Conservation (phyloP, 2,797 vertebrate genomes). For the Steatocranus sp. region DNA sequence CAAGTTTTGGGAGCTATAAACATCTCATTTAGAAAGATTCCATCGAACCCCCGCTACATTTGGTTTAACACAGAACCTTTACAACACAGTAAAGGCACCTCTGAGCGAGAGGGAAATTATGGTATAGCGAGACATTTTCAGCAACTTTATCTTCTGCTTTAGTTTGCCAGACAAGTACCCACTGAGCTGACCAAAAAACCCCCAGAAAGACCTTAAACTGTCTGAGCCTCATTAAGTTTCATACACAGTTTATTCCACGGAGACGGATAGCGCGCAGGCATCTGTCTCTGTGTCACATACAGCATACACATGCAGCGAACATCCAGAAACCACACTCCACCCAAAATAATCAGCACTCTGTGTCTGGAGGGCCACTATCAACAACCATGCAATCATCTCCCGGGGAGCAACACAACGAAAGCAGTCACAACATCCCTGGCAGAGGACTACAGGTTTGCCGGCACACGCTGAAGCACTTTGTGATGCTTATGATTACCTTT, state of each 20-base stretch:
- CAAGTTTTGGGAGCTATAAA: background rate
- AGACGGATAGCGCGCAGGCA: slow-evolving; percentile 13
- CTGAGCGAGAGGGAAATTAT: background rate
- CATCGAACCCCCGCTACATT: background rate
- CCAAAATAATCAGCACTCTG: slow-evolving; percentile 64
- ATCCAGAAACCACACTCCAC: slow-evolving; percentile 50
- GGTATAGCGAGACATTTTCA: background rate
- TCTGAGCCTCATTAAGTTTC: slow-evolving; percentile 40
- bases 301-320: slow-evolving; percentile 9
- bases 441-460: background rate
- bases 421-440: slow-evolving; percentile 28
- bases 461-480: background rate
- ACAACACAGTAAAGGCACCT: background rate
- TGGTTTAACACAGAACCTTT: slow-evolving; percentile 7
- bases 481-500: slow-evolving; percentile 1
- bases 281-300: slow-evolving; percentile 23
- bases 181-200: slow-evolving; percentile 6
- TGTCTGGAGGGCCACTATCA: slow-evolving; percentile 58
- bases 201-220: slow-evolving; percentile 20
- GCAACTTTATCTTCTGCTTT: background rate
- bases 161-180: background rate
- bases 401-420: slow-evolving; percentile 46
- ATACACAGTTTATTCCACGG: slow-evolving; percentile 26
- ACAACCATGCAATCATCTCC: slow-evolving; percentile 65
- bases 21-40: slow-evolving; percentile 19